Evolutionary conservation across 2,797 vertebrate genomes (phyloP).

Genomic region (Clarias pachynema): DNA sequence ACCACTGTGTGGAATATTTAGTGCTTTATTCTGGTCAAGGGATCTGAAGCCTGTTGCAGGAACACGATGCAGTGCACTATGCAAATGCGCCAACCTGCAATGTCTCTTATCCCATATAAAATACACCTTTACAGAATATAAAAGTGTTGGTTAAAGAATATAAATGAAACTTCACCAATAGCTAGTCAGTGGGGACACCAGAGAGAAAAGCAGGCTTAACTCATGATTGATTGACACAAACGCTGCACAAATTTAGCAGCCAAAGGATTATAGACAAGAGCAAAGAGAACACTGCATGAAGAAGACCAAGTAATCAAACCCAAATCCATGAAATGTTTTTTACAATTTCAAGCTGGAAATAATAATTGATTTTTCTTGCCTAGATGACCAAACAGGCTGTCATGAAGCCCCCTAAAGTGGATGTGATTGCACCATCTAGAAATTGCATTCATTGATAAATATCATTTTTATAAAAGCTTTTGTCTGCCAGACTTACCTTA

Average conservation of each 20-base stretch:
- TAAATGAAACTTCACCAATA: conserved; percentile 44
- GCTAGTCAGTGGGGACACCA: neutral
- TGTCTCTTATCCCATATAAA: neutral
- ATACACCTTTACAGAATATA: conserved; percentile 46
- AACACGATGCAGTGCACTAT: neutral
- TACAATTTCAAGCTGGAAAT: conserved; percentile 21
- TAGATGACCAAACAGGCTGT: neutral
- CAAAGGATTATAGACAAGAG: conserved; percentile 29
- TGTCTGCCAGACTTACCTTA: neutral
- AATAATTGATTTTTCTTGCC: conserved; percentile 36
- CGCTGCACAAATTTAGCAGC: neutral
- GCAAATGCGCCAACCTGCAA: too few species aligned
- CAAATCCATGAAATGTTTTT: conserved; percentile 26
- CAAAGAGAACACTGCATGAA: neutral
- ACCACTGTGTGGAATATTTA: too few species aligned
- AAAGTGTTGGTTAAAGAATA: conserved; percentile 38
- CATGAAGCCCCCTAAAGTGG: neutral
- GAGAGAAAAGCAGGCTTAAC: conserved; percentile 11
- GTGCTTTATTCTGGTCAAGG: neutral
- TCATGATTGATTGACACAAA: conserved; percentile 11
- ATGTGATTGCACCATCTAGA: neutral
- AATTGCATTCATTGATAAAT: neutral
- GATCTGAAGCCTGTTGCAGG: neutral
- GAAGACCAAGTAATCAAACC: conserved; percentile 10
- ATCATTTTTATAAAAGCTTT: neutral